A percentile compares a stretch with the other conserved stretches of the same genome.
Evolutionary conservation across 2,888 invertebrate species (phyloP).

Genomic region (Erynnis tages): DNA sequence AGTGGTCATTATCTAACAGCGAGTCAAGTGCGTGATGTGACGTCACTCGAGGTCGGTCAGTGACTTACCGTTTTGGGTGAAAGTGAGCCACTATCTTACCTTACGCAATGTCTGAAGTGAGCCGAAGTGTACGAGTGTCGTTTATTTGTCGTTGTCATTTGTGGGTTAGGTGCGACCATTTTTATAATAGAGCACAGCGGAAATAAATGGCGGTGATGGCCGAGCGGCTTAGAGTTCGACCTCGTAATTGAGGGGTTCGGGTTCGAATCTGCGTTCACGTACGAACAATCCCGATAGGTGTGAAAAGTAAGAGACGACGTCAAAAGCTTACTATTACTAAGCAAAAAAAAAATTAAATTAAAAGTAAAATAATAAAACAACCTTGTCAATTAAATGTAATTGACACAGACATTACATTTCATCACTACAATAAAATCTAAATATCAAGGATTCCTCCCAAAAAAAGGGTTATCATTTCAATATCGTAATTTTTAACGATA

Average conservation of each 20-base stretch:
- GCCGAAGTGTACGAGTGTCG: no score
- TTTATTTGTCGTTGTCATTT: no score
- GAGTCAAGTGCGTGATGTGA: background rate
- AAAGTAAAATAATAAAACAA: no score
- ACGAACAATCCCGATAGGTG: no score
- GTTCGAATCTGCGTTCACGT: no score
- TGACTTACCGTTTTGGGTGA: slow-evolving; percentile 45
- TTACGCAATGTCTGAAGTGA: slow-evolving; percentile 14
- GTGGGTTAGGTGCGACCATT: no score
- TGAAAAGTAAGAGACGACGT: no score
- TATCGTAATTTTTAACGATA: background rate
- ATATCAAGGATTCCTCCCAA: background rate
- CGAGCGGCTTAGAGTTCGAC: no score
- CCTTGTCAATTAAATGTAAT: background rate
- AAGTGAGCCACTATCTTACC: slow-evolving; percentile 37
- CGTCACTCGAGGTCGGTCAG: slow-evolving; percentile 32
- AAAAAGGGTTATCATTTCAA: background rate
- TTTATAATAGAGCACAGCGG: no score
- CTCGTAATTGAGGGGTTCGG: no score
- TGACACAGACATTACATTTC: background rate
- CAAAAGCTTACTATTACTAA: no score
- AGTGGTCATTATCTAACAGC: background rate
- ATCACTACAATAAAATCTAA: background rate
- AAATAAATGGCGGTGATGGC: no score
- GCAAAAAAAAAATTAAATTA: background rate